Base-by-base conservation (phyloP, 2,113 vertebrate species). In the Ochotona princeps region DNA sequence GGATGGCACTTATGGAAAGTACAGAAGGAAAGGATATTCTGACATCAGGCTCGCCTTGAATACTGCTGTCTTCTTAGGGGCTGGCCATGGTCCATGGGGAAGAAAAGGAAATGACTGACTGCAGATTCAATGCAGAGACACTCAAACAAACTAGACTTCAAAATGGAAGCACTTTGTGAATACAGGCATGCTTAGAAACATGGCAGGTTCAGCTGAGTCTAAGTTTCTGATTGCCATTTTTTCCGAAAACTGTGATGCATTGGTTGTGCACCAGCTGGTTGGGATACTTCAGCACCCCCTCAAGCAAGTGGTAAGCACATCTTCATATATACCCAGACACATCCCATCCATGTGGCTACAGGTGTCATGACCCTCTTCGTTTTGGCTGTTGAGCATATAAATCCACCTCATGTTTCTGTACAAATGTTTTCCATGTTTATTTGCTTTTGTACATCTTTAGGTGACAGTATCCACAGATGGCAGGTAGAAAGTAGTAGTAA, bases 121-220 rank as follows among this genome's bases (percentile, higher is more conserved):
- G 28, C 9, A n/a, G 44, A 81, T 28, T 3, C 32, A n/a, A n/a
- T n/a, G n/a, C n/a, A 12, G 15, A n/a, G 20, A 7, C 8, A 25
- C 7, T 74, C 14, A 30, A 28, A 8, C 32, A 51, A 23, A 69
- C 2, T 1, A 84, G 65, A 17, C 2, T 3, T 60, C 49, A 9
- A 6, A 70, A 79, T 11, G 8, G 2, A 66, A n/a, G 28, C 2
- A 13, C 18, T 10, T 15, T 3, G 35, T 12, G 28, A 17, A n/a
- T 32, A 10, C 60, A 23, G 5, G 8, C 17, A 3, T 7, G 4
- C 23, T 0, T 17, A 12, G 8, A 3, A 72, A 21, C 2, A 4
- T 60, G 73, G 26, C 32, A 54, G 20, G 17, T 5, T 32, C 7
- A 8, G 15, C 2, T 1, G 1, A 20, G 7, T 13, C 23, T 35